Conservation (phyloP, 2,888 invertebrate species). For the Elegia similella region DNA sequence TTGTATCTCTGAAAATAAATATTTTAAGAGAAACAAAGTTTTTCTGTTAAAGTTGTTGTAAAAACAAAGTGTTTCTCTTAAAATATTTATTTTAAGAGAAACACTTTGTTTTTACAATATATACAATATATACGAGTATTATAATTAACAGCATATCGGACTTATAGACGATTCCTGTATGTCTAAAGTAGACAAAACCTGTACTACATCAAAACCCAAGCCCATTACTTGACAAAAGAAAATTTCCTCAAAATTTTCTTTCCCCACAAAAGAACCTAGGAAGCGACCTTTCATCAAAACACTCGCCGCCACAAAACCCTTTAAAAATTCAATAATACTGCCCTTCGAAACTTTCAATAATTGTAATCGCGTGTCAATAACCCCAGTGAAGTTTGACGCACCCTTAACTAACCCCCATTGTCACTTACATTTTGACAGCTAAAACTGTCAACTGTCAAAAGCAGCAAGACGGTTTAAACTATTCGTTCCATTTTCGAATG, state of each 20-base stretch:
- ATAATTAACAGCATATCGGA: too few relatives aligned
- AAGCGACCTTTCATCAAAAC: neutral
- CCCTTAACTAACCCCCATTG: constrained; percentile 73
- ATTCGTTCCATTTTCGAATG: constrained; percentile 65
- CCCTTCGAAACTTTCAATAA: constrained; percentile 69
- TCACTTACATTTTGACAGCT: constrained; percentile 65
- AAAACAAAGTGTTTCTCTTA: too few relatives aligned
- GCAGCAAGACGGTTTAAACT: constrained; percentile 79
- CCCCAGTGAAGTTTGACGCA: constrained; percentile 64
- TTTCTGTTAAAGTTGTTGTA: too few relatives aligned
- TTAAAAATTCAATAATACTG: constrained; percentile 49
- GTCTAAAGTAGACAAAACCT: too few relatives aligned
- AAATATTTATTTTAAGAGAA: too few relatives aligned
- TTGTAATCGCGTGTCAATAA: constrained; percentile 74
- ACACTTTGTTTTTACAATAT: too few relatives aligned
- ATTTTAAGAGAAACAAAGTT: too few relatives aligned
- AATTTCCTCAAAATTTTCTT: neutral
- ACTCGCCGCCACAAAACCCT: constrained; percentile 36
- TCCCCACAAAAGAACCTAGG: neutral
- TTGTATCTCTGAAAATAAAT: too few relatives aligned
- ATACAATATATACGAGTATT: too few relatives aligned
- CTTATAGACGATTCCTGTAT: too few relatives aligned
- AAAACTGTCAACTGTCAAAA: constrained; percentile 81
- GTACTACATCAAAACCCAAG: neutral
- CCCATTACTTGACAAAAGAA: neutral